Conservation (phyloP, 1,140 invertebrate genomes). For the Ladona fulva region DNA sequence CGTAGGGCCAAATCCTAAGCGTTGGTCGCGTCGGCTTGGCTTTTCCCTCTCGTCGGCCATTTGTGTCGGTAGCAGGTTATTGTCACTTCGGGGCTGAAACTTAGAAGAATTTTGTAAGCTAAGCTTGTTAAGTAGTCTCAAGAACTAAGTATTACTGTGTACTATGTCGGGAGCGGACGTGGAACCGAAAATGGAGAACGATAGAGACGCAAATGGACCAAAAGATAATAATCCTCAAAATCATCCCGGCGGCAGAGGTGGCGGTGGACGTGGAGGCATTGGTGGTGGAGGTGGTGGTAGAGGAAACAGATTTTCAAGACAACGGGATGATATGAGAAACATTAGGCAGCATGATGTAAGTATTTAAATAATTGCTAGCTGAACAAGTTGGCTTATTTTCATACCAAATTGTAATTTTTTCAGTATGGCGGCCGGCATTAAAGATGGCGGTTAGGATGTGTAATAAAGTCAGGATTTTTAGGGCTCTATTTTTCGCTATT, state of each 20-base stretch:
- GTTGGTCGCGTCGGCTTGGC: background rate
- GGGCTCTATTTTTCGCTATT: background rate
- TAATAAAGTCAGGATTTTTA: background rate
- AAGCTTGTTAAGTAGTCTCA: background rate
- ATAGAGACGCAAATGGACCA: background rate
- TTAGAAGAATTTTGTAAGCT: background rate
- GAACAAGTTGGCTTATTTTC: too few relatives aligned
- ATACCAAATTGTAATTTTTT: too few relatives aligned
- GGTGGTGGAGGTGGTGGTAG: background rate
- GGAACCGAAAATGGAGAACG: conserved; percentile 4
- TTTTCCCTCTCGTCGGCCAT: background rate
- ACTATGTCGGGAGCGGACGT: background rate
- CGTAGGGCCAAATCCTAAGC: background rate
- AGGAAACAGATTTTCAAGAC: background rate
- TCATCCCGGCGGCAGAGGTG: background rate
- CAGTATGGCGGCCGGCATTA: background rate
- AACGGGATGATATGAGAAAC: background rate
- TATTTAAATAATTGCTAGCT: background rate
- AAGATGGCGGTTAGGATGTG: background rate
- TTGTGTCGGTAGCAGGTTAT: background rate
- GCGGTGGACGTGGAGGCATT: background rate
- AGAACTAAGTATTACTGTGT: background rate
- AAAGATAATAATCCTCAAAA: background rate
- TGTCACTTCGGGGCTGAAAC: background rate
- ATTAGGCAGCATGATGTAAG: background rate